A percentile compares a stretch with the other conserved stretches of the same genome.
These are phyloP conservation scores for Corythornis cristatus DNA, from an alignment of 2,113 vertebrate genomes.

Conservation along the genomic window DNA sequence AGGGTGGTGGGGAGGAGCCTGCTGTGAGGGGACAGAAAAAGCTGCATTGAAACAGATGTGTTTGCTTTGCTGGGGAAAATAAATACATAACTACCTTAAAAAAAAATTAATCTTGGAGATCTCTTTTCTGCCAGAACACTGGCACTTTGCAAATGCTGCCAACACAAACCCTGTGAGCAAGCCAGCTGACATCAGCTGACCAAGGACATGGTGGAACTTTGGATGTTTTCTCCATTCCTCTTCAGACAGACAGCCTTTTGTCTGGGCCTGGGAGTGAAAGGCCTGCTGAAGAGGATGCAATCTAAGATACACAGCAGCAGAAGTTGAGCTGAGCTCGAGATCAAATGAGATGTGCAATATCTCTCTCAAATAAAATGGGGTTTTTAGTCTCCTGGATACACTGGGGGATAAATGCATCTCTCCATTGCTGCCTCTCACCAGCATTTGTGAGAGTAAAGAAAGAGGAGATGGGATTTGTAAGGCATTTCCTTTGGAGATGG, in stretches of 20 bases:
- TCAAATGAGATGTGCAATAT: neutral
- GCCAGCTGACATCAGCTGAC: conserved; percentile 54
- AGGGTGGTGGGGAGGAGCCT: neutral
- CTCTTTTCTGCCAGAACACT: conserved; percentile 27
- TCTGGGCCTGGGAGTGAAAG: neutral
- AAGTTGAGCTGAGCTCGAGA: neutral
- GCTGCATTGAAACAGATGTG: conserved; percentile 51
- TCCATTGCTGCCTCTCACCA: neutral
- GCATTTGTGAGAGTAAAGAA: neutral
- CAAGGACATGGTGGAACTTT: neutral
- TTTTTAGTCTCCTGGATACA: neutral
- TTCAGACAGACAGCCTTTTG: conserved; percentile 19
- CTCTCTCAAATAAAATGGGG: neutral
- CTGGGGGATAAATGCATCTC: neutral
- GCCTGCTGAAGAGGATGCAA: neutral
- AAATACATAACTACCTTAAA: neutral
- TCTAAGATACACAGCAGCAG: neutral
- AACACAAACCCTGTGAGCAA: neutral
- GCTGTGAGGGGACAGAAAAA: conserved; percentile 4
- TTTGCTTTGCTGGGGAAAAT: conserved; percentile 1
- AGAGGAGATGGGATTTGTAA: neutral
- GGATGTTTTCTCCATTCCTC: conserved; percentile 6
- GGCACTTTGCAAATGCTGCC: conserved; percentile 21
- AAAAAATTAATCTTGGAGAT: neutral
- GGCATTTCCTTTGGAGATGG: neutral